Evolutionary conservation across 2,113 vertebrate genomes (phyloP), one percentile per base, ranked within the genome.

Genomic region (Dromiciops gliroides): DNA sequence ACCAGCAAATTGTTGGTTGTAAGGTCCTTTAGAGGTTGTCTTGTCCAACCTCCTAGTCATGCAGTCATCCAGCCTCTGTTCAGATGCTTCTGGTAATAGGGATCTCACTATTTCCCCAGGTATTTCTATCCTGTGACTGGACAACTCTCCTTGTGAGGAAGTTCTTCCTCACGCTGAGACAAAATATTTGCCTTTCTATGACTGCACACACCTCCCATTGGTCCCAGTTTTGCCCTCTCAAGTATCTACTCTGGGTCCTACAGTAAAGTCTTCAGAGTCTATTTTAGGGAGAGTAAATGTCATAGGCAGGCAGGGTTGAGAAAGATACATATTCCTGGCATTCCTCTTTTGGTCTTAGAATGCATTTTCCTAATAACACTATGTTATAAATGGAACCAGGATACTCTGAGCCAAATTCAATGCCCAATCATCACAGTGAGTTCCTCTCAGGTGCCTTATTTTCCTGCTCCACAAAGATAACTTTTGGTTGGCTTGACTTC

Each of bases 301-400:
- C 67, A 44, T 44, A 83, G 37, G 16, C n/a, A 44, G 67, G 0
- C n/a, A 83, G 6, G 56, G 56, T 47, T 6, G 3, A 95, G 8
- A 26, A 47, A 89, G 48, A 44, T 44, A 93, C 67, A 48, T 19
- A n/a, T 48, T 7, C 51, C 67, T 12, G 48, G 92, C 11, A 92
- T 0, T 0, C 67, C n/a, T 23, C 67, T 83, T 44, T 44, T 37
- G n/a, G 44, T 2, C n/a, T 23, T 44, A 83, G 67, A 19, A 83
- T 83, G 67, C n/a, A 23, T 83, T 83, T 83, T 44, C n/a, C n/a
- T 83, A 44, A 83, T 83, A 19, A 83, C 67, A 23, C 0, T 67
- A 60, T 19, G 19, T 83, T 83, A 83, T 83, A 83, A 44, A 83
- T 83, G 67, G 67, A 83, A 83, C 19, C 16, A 83, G n/a, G 67